Evolutionary conservation across 2,113 vertebrate species (phyloP).

Genomic region (Grallaria varia): DNA sequence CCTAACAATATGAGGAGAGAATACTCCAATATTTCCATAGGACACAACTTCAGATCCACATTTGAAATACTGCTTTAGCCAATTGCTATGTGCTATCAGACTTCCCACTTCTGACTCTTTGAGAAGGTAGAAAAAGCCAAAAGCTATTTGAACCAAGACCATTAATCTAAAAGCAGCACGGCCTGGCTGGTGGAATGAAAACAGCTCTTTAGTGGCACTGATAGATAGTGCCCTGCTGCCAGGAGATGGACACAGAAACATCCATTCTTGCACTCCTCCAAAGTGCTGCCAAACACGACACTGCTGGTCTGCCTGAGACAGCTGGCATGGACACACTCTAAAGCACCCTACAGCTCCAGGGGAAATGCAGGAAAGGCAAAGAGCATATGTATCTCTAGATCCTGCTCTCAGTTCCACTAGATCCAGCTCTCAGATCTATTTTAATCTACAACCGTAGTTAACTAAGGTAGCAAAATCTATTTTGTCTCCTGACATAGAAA

Average conservation of each 20-base stretch:
- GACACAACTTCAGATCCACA: not conserved
- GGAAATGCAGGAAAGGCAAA: not conserved
- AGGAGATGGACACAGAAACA: not conserved
- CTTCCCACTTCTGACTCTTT: not conserved
- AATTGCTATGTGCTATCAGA: not conserved
- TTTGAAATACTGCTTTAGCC: not conserved
- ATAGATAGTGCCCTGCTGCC: not conserved
- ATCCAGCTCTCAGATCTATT: not conserved
- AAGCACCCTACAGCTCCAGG: not conserved
- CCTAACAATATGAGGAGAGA: not conserved
- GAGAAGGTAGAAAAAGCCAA: not conserved
- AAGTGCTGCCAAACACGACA: not conserved
- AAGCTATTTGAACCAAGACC: not conserved
- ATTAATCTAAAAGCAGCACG: not conserved
- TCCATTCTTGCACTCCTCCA: not conserved
- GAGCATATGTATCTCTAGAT: not conserved
- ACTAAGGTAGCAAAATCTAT: not conserved
- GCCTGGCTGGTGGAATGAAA: not conserved
- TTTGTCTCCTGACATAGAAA: not conserved
- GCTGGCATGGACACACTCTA: not conserved
- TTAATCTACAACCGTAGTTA: not conserved
- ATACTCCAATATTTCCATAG: not conserved
- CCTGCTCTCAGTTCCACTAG: not conserved
- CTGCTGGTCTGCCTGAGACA: not conserved
- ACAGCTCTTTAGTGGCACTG: not conserved